Evolutionary conservation across 2,113 vertebrate species (phyloP).

Genomic region (Lophura nycthemera): DNA sequence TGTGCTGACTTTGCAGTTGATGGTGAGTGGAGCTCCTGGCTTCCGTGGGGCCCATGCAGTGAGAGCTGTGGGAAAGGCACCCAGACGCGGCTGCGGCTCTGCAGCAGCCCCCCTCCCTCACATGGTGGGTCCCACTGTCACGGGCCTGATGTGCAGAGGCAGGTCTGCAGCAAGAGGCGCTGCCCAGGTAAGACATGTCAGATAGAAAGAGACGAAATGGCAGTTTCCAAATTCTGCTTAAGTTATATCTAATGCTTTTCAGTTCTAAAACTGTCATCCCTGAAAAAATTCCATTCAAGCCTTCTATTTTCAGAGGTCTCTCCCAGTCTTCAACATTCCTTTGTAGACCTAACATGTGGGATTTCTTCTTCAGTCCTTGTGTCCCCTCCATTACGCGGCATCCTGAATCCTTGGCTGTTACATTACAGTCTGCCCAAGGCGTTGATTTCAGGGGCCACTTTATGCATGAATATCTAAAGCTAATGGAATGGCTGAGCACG

Average conservation of each 20-base stretch:
- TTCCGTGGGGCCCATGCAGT: constrained; percentile 90
- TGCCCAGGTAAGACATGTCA: constrained; percentile 85
- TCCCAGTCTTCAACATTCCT: neutral
- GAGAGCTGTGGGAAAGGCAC: constrained; percentile 88
- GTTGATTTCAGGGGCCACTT: neutral
- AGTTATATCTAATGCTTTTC: rapidly evolving
- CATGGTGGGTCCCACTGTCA: constrained; percentile 83
- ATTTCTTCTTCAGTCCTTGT: neutral
- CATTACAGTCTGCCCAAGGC: neutral
- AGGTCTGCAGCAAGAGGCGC: constrained; percentile 86
- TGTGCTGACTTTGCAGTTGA: constrained; percentile 78
- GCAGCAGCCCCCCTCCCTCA: constrained; percentile 87
- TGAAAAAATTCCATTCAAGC: neutral
- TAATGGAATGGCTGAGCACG: neutral
- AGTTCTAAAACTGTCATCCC: neutral
- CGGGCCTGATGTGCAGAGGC: constrained; percentile 86
- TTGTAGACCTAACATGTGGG: rapidly evolving
- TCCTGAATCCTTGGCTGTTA: neutral
- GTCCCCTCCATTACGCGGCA: neutral
- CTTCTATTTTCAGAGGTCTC: neutral
- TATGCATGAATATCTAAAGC: neutral
- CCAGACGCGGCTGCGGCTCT: constrained; percentile 86
- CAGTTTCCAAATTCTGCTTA: rapidly evolving
- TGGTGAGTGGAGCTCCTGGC: constrained; percentile 91
- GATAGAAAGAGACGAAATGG: neutral